A percentile compares a stretch with the other conserved stretches of the same genome.
These are phyloP conservation scores for Collichthys lucidus DNA, from an alignment of 2,113 vertebrate species.

Conservation along the genomic window DNA sequence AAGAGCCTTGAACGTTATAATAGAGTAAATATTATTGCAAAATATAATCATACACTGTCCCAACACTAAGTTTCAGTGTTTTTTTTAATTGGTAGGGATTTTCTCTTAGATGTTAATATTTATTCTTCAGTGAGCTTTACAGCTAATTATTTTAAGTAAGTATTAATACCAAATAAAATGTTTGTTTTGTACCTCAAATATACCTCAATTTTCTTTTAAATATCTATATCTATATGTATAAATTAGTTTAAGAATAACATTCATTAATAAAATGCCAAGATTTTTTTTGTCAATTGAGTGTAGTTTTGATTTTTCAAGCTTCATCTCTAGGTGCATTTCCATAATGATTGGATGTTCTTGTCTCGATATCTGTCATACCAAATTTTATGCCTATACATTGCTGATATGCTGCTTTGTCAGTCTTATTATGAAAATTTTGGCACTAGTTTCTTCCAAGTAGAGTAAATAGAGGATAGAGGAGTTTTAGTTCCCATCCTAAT, in stretches of 20 bases:
- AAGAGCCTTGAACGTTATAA: neutral
- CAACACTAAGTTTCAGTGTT: too few species aligned
- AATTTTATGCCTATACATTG: neutral
- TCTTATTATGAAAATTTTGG: constrained; percentile 1
- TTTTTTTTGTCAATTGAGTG: neutral
- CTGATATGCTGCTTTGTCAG: constrained; percentile 17
- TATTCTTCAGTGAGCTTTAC: neutral
- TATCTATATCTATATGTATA: too few species aligned
- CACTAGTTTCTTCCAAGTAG: constrained; percentile 33
- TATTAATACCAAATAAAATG: neutral
- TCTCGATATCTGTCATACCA: neutral
- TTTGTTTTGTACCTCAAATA: too few species aligned
- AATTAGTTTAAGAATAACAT: neutral
- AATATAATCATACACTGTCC: neutral
- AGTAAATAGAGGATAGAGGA: constrained; percentile 43
- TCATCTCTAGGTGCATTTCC: constrained; percentile 6
- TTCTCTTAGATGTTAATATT: neutral
- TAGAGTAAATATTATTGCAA: neutral
- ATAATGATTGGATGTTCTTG: neutral
- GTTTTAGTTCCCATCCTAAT: constrained; percentile 41
- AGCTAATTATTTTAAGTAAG: neutral
- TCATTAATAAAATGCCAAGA: neutral
- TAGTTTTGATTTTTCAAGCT: neutral
- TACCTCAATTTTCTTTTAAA: too few species aligned
- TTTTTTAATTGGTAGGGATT: too few species aligned